A percentile compares a stretch with the other conserved stretches of the same genome.
Evolutionary conservation across 2,888 invertebrate genomes (phyloP).

Genomic region (Rutpela maculata): DNA sequence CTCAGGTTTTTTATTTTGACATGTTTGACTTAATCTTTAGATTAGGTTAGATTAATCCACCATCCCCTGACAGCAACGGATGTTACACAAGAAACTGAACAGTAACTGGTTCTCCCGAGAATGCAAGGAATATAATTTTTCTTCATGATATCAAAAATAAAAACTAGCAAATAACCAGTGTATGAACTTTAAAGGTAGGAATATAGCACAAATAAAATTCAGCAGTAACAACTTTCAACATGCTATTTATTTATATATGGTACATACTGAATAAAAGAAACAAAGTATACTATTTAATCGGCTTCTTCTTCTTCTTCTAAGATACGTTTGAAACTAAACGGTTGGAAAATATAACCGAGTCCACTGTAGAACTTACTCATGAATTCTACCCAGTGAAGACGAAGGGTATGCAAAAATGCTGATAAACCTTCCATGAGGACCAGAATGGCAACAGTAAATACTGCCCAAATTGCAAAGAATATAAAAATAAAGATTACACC

Average conservation of each 20-base stretch:
- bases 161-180: no score
- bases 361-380: conserved; percentile 91
- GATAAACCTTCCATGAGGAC: conserved; percentile 94
- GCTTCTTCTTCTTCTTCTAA: conserved; percentile 75
- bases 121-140: no score
- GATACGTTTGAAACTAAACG: conserved; percentile 89
- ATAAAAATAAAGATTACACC: conserved; percentile 78
- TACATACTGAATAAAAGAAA: conserved; percentile 10
- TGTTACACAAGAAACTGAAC: no score
- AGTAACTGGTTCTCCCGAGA: no score
- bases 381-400: conserved; percentile 93
- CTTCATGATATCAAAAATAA: no score
- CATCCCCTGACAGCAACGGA: no score
- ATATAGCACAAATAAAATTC: not conserved
- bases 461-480: conserved; percentile 86
- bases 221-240: conserved; percentile 16
- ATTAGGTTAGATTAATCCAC: no score
- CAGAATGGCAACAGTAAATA: conserved; percentile 87
- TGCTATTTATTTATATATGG: conserved; percentile 23
- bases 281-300: conserved; percentile 30
- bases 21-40: no score
- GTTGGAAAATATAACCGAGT: conserved; percentile 87
- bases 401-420: conserved; percentile 91
- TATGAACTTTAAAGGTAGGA: no score
- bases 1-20: no score